Percentiles rank a stretch among this genome's conserved stretches.
Evolutionary conservation across 1,140 invertebrate genomes (phyloP).

Genomic region (Drosophila lini): DNA sequence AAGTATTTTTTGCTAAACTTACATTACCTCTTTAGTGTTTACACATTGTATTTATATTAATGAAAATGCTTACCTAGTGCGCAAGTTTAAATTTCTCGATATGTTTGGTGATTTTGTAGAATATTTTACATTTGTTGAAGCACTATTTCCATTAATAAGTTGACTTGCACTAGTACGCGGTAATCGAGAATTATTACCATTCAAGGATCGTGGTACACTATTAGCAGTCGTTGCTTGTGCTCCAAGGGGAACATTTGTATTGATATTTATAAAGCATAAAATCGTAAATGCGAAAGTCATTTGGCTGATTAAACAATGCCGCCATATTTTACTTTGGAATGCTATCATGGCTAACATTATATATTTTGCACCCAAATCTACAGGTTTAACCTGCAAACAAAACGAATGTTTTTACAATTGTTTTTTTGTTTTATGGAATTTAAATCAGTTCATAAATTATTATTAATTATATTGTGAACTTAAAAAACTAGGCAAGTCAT

Average conservation of each 20-base stretch:
- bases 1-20: background rate
- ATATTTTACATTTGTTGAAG: conserved; percentile 84
- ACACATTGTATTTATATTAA: too few relatives aligned
- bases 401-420: background rate
- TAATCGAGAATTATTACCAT: conserved; percentile 64
- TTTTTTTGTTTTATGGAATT: too few relatives aligned
- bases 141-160: conserved; percentile 84
- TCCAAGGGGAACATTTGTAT: conserved; percentile 14
- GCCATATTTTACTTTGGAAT: conserved; percentile 17
- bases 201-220: conserved; percentile 33
- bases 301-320: conserved; percentile 24
- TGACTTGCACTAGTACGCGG: conserved; percentile 73
- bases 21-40: conserved; percentile 2
- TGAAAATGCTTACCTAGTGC: conserved; percentile 87
- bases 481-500: background rate
- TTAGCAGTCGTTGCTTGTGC: conserved; percentile 23
- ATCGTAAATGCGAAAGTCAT: conserved; percentile 30
- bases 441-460: too few relatives aligned
- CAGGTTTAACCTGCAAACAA: background rate
- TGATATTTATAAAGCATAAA: conserved; percentile 32
- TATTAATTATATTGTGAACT: background rate
- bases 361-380: background rate
- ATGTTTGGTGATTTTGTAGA: conserved; percentile 60
- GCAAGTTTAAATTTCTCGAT: conserved; percentile 82
- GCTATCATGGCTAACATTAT: conserved; percentile 41